These are phyloP conservation scores for Urocynchramus pylzowi DNA, from an alignment of 2,113 vertebrate species.

Conservation along the genomic window DNA sequence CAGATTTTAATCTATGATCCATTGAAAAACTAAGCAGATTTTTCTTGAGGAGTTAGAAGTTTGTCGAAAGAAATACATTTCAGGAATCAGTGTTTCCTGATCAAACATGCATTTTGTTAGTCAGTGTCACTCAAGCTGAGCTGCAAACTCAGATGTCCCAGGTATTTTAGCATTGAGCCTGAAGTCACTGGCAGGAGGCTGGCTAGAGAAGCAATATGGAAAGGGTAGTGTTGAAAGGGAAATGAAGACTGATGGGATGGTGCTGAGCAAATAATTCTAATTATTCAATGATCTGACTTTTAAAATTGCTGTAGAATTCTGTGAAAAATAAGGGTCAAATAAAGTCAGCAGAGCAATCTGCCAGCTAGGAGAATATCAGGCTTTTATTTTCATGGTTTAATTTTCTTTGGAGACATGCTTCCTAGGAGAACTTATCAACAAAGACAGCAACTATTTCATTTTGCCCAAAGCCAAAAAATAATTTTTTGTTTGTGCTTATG, in stretches of 20 bases:
- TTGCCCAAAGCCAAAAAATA: background rate
- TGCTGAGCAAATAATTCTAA: background rate
- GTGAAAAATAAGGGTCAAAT: background rate
- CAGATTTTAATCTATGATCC: background rate
- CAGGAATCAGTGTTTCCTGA: background rate
- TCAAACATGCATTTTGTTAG: background rate
- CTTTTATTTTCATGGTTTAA: background rate
- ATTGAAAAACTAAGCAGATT: background rate
- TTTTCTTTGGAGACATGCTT: background rate
- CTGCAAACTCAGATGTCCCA: background rate
- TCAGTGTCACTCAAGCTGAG: background rate
- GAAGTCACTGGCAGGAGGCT: background rate
- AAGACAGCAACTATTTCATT: background rate
- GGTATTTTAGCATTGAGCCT: background rate
- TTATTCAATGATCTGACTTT: background rate
- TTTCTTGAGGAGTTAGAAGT: background rate
- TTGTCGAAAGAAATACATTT: background rate
- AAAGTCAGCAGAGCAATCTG: background rate
- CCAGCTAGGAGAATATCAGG: background rate
- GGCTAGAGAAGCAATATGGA: background rate
- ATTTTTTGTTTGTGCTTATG: background rate
- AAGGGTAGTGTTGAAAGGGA: background rate
- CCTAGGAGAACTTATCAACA: background rate
- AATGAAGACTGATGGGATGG: background rate
- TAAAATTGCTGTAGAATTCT: background rate